Conservation (phyloP, 2,888 invertebrate species). For the Tetranychus piercei region DNA sequence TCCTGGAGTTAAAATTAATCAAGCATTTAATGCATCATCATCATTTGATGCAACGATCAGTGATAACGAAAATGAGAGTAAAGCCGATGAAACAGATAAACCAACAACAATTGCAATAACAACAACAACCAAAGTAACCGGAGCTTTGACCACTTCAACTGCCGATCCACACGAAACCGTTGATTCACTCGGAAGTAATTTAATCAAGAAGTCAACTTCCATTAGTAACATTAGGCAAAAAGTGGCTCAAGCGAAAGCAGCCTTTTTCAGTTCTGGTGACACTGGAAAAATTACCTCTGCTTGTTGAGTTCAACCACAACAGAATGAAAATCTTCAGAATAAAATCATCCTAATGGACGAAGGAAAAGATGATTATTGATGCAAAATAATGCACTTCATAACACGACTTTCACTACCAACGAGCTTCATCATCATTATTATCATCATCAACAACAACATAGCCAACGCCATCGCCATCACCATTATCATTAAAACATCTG, state of each 20-base stretch:
- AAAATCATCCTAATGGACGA: background rate
- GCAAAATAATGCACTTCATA: no score
- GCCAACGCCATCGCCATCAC: no score
- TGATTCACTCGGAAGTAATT: background rate
- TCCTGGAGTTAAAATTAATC: background rate
- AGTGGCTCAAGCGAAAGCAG: slow-evolving; percentile 18
- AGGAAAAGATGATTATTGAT: background rate
- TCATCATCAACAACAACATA: no score
- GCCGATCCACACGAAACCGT: background rate
- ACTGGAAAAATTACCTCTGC: background rate
- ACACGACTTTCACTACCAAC: no score
- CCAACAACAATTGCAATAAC: background rate
- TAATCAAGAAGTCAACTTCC: background rate
- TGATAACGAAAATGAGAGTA: background rate
- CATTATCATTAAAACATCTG: no score
- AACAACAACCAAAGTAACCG: background rate
- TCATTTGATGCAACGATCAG: background rate
- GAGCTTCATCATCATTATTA: no score
- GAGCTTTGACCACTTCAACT: background rate
- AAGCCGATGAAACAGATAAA: background rate
- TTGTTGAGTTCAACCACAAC: background rate
- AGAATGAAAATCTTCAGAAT: background rate
- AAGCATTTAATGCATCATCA: background rate
- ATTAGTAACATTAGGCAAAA: slow-evolving; percentile 11
- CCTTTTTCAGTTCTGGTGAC: slow-evolving; percentile 11